Conservation (phyloP, 2,113 vertebrate species). For the Mystacornis crossleyi region DNA sequence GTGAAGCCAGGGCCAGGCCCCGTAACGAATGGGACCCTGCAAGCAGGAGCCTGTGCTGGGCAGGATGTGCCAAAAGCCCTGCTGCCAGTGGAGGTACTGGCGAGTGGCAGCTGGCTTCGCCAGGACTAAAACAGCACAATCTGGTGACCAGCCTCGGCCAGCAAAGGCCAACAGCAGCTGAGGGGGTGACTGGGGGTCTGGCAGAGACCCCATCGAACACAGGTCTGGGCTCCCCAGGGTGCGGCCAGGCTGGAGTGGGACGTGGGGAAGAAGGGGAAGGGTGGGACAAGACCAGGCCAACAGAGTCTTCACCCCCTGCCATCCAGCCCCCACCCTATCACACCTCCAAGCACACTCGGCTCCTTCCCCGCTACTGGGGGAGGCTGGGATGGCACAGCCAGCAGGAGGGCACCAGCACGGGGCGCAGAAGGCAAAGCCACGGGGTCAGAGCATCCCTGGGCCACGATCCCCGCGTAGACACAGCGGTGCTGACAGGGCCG, state of each 20-base stretch:
- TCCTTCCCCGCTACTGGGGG: background rate
- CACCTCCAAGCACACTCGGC: accelerated
- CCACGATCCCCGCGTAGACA: accelerated
- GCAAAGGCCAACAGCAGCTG: background rate
- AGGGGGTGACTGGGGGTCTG: background rate
- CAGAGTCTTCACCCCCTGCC: background rate
- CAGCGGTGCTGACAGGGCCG: background rate
- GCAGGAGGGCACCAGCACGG: accelerated
- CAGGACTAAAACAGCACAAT: background rate
- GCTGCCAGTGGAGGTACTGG: background rate
- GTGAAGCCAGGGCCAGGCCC: background rate
- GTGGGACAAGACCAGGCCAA: background rate
- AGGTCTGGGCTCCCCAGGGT: background rate
- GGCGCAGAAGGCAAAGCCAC: accelerated
- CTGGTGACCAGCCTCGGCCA: background rate
- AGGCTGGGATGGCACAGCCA: background rate
- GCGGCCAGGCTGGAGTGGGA: background rate
- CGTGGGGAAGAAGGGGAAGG: background rate
- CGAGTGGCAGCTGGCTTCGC: background rate
- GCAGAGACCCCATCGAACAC: background rate
- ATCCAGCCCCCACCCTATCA: background rate
- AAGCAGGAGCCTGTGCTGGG: background rate
- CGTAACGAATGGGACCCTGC: background rate
- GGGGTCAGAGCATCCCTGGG: background rate
- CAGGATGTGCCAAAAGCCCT: background rate